phyloP scores from a whole-genome alignment of 2,888 invertebrate species.

The Tanypteryx hageni region DNA sequence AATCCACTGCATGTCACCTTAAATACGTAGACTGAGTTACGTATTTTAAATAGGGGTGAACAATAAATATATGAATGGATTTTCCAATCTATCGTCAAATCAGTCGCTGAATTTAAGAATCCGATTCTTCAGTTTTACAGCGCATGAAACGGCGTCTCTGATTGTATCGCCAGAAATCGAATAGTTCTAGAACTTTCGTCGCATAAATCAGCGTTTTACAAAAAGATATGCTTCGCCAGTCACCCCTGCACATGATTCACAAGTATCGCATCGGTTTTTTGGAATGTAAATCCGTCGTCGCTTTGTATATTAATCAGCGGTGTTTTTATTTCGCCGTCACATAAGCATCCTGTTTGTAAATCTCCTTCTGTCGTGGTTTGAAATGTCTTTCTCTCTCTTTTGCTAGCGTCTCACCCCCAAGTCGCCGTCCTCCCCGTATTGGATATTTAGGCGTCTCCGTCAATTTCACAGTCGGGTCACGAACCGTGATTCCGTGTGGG shows the following conservation, averaged over 20 bases:
- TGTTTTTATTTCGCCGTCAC: not conserved
- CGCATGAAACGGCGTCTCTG: too few relatives aligned
- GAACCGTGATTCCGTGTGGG: conserved; percentile 50
- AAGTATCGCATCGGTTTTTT: not conserved
- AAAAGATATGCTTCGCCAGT: not conserved
- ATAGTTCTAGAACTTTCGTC: not conserved
- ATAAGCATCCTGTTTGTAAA: conserved; percentile 34
- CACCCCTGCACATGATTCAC: not conserved
- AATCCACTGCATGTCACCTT: too few relatives aligned
- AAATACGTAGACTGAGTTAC: too few relatives aligned
- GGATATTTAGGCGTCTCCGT: conserved; percentile 11
- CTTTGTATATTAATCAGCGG: conserved; percentile 37
- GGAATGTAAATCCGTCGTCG: conserved; percentile 8
- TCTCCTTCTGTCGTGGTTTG: conserved; percentile 38
- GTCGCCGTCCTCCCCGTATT: not conserved
- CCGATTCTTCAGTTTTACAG: too few relatives aligned
- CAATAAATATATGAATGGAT: too few relatives aligned
- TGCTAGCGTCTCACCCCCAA: not conserved
- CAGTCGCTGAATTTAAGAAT: too few relatives aligned
- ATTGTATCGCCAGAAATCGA: too few relatives aligned
- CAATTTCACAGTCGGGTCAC: conserved; percentile 45
- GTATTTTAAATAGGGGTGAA: too few relatives aligned
- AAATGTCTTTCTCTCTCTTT: conserved; percentile 1
- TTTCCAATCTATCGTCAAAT: too few relatives aligned
- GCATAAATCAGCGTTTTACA: not conserved